Evolutionary conservation across 2,797 vertebrate genomes (phyloP).

Genomic region (Hippopotamyrus pictus): DNA sequence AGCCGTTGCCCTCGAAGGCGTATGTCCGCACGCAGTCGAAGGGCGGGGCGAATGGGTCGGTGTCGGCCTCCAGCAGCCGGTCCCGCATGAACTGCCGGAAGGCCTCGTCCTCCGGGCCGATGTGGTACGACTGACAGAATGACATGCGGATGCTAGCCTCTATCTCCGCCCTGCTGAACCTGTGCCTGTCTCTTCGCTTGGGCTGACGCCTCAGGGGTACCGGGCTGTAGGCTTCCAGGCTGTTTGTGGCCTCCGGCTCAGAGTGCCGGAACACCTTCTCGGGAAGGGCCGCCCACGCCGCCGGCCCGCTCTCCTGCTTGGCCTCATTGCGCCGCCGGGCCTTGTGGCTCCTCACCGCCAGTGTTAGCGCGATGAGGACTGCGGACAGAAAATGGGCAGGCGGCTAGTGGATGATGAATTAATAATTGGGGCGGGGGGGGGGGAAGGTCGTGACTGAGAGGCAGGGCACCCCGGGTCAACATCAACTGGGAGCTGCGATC

Average conservation of each 20-base stretch:
- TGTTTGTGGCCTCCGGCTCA: slow-evolving; percentile 61
- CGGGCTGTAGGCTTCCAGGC: slow-evolving; percentile 63
- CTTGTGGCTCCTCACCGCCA: slow-evolving; percentile 65
- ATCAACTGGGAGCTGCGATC: slow-evolving; percentile 30
- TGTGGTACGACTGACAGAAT: slow-evolving; percentile 74
- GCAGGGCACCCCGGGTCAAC: slow-evolving; percentile 23
- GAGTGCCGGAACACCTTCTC: slow-evolving; percentile 81
- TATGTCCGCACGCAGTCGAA: slow-evolving; percentile 80
- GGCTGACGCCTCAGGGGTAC: slow-evolving; percentile 62
- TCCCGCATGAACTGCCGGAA: slow-evolving; percentile 83
- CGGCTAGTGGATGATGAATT: slow-evolving; percentile 37
- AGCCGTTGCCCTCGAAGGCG: slow-evolving; percentile 78
- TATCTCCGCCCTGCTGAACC: slow-evolving; percentile 52
- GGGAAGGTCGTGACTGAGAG: slow-evolving; percentile 28
- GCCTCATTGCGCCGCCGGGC: slow-evolving; percentile 61
- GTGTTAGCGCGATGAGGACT: slow-evolving; percentile 72
- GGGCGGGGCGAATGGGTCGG: slow-evolving; percentile 68
- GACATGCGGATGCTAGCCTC: slow-evolving; percentile 71
- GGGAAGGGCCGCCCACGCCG: slow-evolving; percentile 70
- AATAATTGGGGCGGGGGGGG: slow-evolving; percentile 39
- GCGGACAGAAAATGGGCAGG: slow-evolving; percentile 43
- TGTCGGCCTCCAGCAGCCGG: slow-evolving; percentile 76
- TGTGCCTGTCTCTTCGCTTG: slow-evolving; percentile 43
- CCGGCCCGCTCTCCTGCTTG: slow-evolving; percentile 44
- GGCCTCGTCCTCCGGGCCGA: slow-evolving; percentile 75